Evolutionary conservation across 2,888 invertebrate genomes (phyloP).

Genomic region (Caprella mutica): DNA sequence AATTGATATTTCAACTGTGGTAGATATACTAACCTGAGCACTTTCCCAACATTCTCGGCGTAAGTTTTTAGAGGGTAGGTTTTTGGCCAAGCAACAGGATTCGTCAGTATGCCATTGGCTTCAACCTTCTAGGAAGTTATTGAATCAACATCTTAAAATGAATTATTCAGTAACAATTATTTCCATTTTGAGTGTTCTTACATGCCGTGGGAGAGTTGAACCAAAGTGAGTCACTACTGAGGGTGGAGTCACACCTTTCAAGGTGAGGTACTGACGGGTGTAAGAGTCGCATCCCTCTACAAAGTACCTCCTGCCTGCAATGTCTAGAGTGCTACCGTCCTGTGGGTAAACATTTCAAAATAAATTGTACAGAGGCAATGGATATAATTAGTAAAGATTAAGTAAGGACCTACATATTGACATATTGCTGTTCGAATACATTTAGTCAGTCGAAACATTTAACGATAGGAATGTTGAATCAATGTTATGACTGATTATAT

Average conservation of each 20-base stretch:
- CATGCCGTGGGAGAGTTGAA: neutral
- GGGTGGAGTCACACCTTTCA: conserved; percentile 11
- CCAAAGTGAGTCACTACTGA: neutral
- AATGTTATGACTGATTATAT: too few species aligned
- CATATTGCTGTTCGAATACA: too few species aligned
- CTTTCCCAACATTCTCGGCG: conserved; percentile 14
- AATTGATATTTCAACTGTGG: neutral
- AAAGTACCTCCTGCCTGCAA: conserved; percentile 15
- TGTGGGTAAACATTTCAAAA: too few species aligned
- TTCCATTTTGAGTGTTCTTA: too few species aligned
- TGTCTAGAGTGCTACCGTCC: conserved; percentile 13
- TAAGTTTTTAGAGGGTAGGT: conserved; percentile 20
- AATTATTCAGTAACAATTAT: too few species aligned
- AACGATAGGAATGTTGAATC: too few species aligned
- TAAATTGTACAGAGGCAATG: too few species aligned
- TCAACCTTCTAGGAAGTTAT: conserved; percentile 6
- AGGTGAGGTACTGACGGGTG: conserved; percentile 17
- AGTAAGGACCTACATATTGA: too few species aligned
- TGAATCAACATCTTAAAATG: too few species aligned
- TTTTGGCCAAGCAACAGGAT: conserved; percentile 19
- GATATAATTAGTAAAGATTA: too few species aligned
- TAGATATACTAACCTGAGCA: conserved; percentile 16
- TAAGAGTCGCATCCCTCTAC: conserved; percentile 20
- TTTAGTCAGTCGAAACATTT: too few species aligned
- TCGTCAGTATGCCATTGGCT: conserved; percentile 9